These are phyloP conservation scores for Drosophila sucinea DNA, from an alignment of 1,140 invertebrate genomes.

Conservation along the genomic window DNA sequence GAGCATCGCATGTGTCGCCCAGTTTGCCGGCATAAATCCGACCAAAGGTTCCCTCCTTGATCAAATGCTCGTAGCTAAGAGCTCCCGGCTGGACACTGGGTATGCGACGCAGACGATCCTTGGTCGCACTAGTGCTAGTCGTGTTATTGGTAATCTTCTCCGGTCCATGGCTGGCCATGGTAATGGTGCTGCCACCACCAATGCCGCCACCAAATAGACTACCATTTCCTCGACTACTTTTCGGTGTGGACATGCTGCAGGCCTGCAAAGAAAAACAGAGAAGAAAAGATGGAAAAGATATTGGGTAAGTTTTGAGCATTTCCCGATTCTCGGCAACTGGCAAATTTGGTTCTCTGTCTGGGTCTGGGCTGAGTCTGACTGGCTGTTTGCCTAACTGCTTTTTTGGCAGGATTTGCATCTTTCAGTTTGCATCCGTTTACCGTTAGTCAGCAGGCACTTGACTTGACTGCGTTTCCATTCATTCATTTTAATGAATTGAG, in stretches of 20 bases:
- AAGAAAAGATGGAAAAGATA: background rate
- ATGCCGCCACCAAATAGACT: constrained; percentile 70
- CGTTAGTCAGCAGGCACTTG: constrained; percentile 67
- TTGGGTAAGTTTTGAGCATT: background rate
- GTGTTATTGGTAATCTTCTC: constrained; percentile 36
- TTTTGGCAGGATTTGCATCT: constrained; percentile 73
- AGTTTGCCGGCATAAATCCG: constrained; percentile 90
- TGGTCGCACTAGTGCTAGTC: constrained; percentile 47
- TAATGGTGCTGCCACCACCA: constrained; percentile 69
- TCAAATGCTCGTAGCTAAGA: constrained; percentile 86
- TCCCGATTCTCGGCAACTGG: constrained; percentile 10
- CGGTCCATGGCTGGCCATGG: constrained; percentile 61
- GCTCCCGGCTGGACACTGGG: constrained; percentile 86
- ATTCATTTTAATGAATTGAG: constrained; percentile 82
- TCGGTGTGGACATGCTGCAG: constrained; percentile 81
- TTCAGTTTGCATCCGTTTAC: constrained; percentile 79
- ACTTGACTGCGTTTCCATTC: constrained; percentile 64
- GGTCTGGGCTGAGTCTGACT: background rate
- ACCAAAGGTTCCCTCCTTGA: constrained; percentile 93
- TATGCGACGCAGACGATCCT: constrained; percentile 88
- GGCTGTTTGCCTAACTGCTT: constrained; percentile 10
- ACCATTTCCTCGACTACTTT: constrained; percentile 82
- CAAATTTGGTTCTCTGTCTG: constrained; percentile 8
- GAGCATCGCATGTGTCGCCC: constrained; percentile 89
- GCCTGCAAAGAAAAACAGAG: constrained; percentile 78